These are phyloP conservation scores for Thamnaconus septentrionalis DNA, from an alignment of 2,113 vertebrate genomes.

Conservation along the genomic window DNA sequence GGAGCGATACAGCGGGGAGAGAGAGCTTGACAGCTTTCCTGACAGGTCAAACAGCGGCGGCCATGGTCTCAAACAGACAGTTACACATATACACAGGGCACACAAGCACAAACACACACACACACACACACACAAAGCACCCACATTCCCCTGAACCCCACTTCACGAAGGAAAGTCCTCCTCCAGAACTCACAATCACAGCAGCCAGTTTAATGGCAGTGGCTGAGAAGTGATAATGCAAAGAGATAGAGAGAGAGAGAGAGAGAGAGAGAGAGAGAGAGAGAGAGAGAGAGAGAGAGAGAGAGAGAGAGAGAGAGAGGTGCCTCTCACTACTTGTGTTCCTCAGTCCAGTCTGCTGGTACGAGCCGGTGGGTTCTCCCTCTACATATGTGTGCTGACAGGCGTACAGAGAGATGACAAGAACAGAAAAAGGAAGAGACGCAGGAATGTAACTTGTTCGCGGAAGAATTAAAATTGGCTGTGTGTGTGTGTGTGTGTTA, in stretches of 20 bases:
- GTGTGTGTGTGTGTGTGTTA: constrained; percentile 10
- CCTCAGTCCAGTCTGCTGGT: not conserved
- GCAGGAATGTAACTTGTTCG: constrained; percentile 47
- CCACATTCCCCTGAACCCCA: constrained; percentile 57
- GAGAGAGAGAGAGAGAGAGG: constrained; percentile 48
- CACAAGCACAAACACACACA: too few relatives aligned
- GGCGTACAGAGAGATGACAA: constrained; percentile 56
- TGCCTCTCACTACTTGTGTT: constrained; percentile 38
- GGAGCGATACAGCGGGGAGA: constrained; percentile 15
- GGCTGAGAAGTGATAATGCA: constrained; percentile 34
- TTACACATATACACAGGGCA: not conserved
- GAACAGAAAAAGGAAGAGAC: constrained; percentile 38
- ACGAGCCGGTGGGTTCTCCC: constrained; percentile 11
- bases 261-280: constrained; percentile 49
- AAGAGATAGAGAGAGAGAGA: constrained; percentile 41
- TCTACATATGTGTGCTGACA: constrained; percentile 47
- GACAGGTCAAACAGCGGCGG: constrained; percentile 84
- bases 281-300: constrained; percentile 53
- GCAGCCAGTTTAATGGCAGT: constrained; percentile 62
- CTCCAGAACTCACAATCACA: constrained; percentile 72
- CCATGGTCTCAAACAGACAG: constrained; percentile 77
- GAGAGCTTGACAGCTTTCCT: constrained; percentile 78
- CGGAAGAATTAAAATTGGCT: constrained; percentile 44
- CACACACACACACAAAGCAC: too few relatives aligned
- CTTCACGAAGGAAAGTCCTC: constrained; percentile 74